These are phyloP conservation scores for Jordanella pulchra DNA, from an alignment of 2,797 vertebrate genomes.

Conservation along the genomic window DNA sequence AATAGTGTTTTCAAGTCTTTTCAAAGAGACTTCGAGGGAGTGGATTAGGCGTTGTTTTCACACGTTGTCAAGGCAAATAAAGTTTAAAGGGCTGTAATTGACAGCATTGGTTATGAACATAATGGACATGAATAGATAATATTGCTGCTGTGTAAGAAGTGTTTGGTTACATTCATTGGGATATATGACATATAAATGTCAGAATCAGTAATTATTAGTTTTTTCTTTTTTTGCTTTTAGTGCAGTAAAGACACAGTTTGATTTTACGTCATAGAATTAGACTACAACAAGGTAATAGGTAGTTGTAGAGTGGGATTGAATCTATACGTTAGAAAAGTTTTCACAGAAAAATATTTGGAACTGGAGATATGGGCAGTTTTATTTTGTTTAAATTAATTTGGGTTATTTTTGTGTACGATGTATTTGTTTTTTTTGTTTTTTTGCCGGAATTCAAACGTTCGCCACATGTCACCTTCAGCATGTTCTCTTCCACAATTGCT, in stretches of 20 bases:
- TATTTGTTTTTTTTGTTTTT: not conserved
- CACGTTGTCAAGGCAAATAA: constrained; percentile 42
- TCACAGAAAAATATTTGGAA: not conserved
- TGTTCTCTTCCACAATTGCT: not conserved
- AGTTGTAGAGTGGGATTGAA: not conserved
- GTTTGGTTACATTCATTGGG: constrained; percentile 56
- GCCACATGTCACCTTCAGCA: not conserved
- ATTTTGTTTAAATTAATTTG: not conserved
- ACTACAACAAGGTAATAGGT: not conserved
- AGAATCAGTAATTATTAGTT: constrained; percentile 23
- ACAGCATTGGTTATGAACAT: constrained; percentile 51
- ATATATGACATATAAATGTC: constrained; percentile 39
- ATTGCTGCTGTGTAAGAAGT: constrained; percentile 40
- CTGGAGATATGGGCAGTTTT: not conserved
- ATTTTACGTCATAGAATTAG: not conserved
- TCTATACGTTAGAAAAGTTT: not conserved
- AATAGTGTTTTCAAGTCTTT: constrained; percentile 46
- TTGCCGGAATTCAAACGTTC: not conserved
- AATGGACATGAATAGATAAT: constrained; percentile 52
- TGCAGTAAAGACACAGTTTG: not conserved
- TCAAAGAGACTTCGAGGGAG: constrained; percentile 38
- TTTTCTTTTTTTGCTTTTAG: not conserved
- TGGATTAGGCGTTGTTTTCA: constrained; percentile 58
- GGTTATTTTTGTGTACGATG: not conserved
- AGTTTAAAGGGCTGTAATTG: constrained; percentile 46